A percentile compares a stretch with the other conserved stretches of the same genome.
phyloP scores from a whole-genome alignment of 2,888 invertebrate genomes.

The Meta bourneti region DNA sequence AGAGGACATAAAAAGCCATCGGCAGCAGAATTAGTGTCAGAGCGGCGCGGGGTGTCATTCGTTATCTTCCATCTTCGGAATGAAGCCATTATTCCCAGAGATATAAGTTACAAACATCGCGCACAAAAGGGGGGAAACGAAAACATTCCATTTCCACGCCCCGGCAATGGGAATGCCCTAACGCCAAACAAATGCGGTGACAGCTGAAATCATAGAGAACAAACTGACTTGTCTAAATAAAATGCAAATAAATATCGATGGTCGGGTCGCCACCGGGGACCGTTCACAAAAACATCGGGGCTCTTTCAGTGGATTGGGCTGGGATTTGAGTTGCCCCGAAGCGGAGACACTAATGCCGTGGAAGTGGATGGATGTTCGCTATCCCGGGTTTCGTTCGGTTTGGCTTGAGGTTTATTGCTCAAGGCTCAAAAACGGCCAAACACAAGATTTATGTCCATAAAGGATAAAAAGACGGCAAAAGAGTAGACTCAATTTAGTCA shows the following conservation, averaged over 20 bases:
- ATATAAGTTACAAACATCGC: slow-evolving; percentile 41
- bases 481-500: no score
- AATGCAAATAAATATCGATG: slow-evolving; percentile 72
- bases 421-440: no score
- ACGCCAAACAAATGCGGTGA: slow-evolving; percentile 69
- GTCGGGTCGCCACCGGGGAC: not conserved
- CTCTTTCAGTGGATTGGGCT: no score
- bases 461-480: no score
- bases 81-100: slow-evolving; percentile 46
- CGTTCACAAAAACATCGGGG: slow-evolving; percentile 12
- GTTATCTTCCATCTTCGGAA: slow-evolving; percentile 45
- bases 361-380: no score
- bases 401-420: no score
- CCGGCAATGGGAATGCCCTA: slow-evolving; percentile 20
- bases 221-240: slow-evolving; percentile 69
- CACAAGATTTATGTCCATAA: no score
- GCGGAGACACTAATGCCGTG: no score
- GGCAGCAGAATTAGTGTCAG: slow-evolving; percentile 51
- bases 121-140: slow-evolving; percentile 17
- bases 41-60: slow-evolving; percentile 23
- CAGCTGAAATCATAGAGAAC: slow-evolving; percentile 68
- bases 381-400: no score
- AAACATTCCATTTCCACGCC: slow-evolving; percentile 31
- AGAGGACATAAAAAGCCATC: slow-evolving; percentile 52
- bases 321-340: no score